Evolutionary conservation across 2,113 vertebrate species (phyloP), one percentile per base, ranked within the genome.

Genomic region (Cheilinus undulatus): DNA sequence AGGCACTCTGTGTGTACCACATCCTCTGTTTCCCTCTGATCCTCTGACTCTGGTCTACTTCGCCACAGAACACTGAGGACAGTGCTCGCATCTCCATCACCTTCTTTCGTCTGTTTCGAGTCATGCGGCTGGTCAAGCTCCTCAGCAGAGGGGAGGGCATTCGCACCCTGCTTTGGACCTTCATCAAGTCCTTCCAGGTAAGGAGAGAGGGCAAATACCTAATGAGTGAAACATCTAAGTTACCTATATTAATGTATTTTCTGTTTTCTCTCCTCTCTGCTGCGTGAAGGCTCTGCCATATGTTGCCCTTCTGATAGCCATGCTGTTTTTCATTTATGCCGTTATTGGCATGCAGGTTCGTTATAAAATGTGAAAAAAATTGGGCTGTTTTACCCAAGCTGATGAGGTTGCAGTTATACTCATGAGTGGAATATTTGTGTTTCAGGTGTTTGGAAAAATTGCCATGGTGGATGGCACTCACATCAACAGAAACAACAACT

Each of bases 311-410:
- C 95, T 99, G 88, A 99, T 99, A 46, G 97, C 97, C 76, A 99
- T 99, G 98, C 86, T 99, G 63, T 99, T 99, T 93, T 99, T 99
- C 93, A 99, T 99, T 94, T 99, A 99, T 0, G 98, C 98, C 0
- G 98, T 99, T 68, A 99, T 99, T 3, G 98, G 98, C 80, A 99
- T 99, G 98, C 98, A 99, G 97, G 98, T 99, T 83, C 84, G 81
- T 56, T 45, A 62, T 19, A 27, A 3, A 53, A 61, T 27, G 5
- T 48, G 28, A 46, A 7, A 28, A n/a, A 54, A 65, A 56, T 4
- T 1, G 38, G n/a, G 11, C 19, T 28, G 7, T 57, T n/a, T n/a
- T 22, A 32, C 23, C 5, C 2, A 4, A 7, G 13, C 56, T 14
- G 28, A 3, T 46, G 2, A 7, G 14, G 13, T 26, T 50, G 10